Evolutionary conservation across 2,113 vertebrate genomes (phyloP).

Genomic region (Heloderma charlesbogerti): DNA sequence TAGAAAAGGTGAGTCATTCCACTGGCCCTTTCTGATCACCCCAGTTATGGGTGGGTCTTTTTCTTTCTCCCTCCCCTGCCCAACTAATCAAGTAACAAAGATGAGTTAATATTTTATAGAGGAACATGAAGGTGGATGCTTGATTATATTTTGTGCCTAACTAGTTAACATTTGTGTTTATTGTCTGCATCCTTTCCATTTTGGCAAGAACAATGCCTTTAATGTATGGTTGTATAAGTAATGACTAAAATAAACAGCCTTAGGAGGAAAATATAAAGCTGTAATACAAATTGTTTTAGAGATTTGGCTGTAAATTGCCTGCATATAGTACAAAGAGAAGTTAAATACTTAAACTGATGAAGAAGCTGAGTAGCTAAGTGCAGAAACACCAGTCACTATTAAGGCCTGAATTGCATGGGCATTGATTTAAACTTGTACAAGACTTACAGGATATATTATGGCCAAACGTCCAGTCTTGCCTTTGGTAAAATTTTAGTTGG

Average conservation of each 20-base stretch:
- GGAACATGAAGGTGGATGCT: not conserved
- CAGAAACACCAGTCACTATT: not conserved
- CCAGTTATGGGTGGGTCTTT: too few relatives aligned
- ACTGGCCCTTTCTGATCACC: too few relatives aligned
- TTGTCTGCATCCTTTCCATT: not conserved
- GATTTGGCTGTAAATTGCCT: not conserved
- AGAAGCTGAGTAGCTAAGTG: not conserved
- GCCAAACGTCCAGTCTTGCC: conserved; percentile 5
- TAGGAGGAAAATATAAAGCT: not conserved
- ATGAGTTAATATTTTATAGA: not conserved
- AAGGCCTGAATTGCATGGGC: not conserved
- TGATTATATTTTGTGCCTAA: not conserved
- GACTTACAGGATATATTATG: not conserved
- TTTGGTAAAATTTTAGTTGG: conserved; percentile 22
- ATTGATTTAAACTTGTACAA: not conserved
- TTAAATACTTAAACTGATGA: not conserved
- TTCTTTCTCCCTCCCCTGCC: too few relatives aligned
- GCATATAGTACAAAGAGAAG: not conserved
- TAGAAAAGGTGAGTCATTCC: too few relatives aligned
- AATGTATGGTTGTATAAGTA: not conserved
- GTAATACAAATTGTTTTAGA: not conserved
- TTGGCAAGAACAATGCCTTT: not conserved
- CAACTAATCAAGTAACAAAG: conserved; percentile 26
- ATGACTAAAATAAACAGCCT: not conserved
- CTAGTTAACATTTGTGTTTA: not conserved